These are phyloP conservation scores for Maccullochella peelii DNA, from an alignment of 2,113 vertebrate species.

Conservation along the genomic window DNA sequence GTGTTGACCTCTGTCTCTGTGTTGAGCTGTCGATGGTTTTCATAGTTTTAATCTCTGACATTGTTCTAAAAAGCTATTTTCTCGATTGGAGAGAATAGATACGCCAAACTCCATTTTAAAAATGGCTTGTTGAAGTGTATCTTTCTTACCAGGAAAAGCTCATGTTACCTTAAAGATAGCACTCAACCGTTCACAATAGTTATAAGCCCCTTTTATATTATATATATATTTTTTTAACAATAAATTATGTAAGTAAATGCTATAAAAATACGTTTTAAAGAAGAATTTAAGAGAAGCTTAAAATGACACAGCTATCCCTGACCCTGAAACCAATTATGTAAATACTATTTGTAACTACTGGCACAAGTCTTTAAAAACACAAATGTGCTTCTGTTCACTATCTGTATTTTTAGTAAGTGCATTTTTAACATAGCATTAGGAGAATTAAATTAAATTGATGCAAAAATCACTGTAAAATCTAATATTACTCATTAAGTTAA, in stretches of 20 bases:
- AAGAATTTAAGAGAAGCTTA: neutral
- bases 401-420: too few relatives aligned
- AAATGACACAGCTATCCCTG: neutral
- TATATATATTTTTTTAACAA: neutral
- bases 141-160: neutral
- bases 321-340: neutral
- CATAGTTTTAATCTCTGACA: neutral
- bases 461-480: too few relatives aligned
- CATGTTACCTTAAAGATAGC: neutral
- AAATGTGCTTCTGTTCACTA: too few relatives aligned
- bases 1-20: too few relatives aligned
- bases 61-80: neutral
- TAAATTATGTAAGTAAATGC: neutral
- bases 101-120: neutral
- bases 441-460: too few relatives aligned
- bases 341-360: neutral
- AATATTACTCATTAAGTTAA: neutral
- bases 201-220: neutral
- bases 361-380: neutral
- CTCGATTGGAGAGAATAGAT: neutral
- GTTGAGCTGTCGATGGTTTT: neutral
- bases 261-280: neutral
- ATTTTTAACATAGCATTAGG: too few relatives aligned
- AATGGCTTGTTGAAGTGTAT: neutral
- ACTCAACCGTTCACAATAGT: neutral